These are phyloP conservation scores for Theocolax elegans DNA, from an alignment of 1,140 invertebrate genomes.

Conservation along the genomic window DNA sequence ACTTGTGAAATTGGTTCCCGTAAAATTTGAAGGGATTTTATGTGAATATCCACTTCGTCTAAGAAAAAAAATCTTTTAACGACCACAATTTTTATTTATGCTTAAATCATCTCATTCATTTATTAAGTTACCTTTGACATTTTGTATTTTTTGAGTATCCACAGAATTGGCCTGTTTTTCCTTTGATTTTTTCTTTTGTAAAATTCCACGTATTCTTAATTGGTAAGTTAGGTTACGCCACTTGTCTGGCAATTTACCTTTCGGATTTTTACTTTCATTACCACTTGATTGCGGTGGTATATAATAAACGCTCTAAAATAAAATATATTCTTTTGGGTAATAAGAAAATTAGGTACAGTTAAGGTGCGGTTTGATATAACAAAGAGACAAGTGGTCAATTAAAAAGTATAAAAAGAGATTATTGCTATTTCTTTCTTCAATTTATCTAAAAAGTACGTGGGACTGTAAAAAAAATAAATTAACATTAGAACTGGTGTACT, in stretches of 20 bases:
- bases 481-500: too few species aligned
- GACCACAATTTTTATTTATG: too few species aligned
- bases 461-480: too few species aligned
- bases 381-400: too few species aligned
- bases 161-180: neutral
- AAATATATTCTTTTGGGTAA: too few species aligned
- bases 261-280: slow-evolving; percentile 20
- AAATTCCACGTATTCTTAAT: slow-evolving; percentile 6
- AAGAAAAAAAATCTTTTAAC: neutral
- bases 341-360: too few species aligned
- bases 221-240: slow-evolving; percentile 21
- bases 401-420: too few species aligned
- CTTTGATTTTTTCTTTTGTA: slow-evolving; percentile 5
- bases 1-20: neutral
- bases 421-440: too few species aligned
- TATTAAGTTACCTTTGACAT: neutral
- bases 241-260: slow-evolving; percentile 29
- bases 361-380: too few species aligned
- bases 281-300: slow-evolving; percentile 4
- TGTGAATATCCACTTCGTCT: neutral
- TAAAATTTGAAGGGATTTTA: neutral
- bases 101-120: neutral
- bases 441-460: too few species aligned
- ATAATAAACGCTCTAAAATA: slow-evolving; percentile 25
- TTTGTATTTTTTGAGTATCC: neutral